Evolutionary conservation across 2,797 vertebrate species (phyloP).

Genomic region (Epinephelus awoara): DNA sequence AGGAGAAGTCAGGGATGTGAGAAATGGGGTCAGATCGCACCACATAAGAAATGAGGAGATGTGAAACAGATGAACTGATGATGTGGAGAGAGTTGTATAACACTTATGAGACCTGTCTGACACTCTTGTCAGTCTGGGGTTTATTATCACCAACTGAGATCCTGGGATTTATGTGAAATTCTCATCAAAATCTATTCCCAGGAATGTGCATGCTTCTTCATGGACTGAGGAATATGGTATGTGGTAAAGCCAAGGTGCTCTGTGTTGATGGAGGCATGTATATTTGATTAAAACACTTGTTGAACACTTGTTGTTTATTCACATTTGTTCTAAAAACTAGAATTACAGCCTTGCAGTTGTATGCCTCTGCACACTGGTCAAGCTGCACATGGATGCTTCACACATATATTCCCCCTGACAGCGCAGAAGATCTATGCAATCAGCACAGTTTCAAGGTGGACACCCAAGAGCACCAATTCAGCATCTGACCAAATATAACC

Average conservation of each 20-base stretch:
- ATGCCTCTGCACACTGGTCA: no score
- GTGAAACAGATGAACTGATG: conserved; percentile 7
- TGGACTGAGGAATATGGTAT: neutral
- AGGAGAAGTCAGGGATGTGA: conserved; percentile 16
- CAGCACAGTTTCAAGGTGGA: no score
- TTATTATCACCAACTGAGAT: neutral
- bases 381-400: no score
- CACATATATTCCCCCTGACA: no score
- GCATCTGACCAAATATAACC: no score
- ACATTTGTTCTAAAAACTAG: no score
- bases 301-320: no score
- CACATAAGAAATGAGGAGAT: conserved; percentile 27
- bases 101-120: neutral
- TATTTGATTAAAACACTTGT: neutral
- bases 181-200: neutral
- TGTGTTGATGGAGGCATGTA: neutral
- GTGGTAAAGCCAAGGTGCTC: neutral
- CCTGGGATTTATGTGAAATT: neutral
- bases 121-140: neutral
- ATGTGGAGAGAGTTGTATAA: neutral
- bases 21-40: conserved; percentile 32
- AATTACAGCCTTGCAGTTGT: no score
- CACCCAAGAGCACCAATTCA: no score
- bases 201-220: no score
- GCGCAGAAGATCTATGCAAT: no score